phyloP scores from a whole-genome alignment of 2,888 invertebrate species.

The Acrobasis consociella region DNA sequence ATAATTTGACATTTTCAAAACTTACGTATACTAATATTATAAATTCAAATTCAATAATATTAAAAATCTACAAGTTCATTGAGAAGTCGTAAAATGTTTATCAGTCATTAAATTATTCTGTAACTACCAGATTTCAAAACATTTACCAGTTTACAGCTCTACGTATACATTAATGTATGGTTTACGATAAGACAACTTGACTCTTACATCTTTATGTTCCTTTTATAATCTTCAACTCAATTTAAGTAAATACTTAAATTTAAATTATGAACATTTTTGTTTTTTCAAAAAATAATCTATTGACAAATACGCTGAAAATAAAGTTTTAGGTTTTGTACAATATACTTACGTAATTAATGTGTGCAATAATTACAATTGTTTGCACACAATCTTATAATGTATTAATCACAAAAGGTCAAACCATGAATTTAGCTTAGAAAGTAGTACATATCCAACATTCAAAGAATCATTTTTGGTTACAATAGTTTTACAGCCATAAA shows the following conservation, averaged over 20 bases:
- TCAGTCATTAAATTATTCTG: constrained; percentile 15
- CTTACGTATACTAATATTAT: background rate
- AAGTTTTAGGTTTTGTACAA: no score
- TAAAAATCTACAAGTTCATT: constrained; percentile 5
- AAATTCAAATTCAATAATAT: background rate
- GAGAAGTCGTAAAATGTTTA: constrained; percentile 13
- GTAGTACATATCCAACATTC: no score
- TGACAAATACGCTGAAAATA: background rate
- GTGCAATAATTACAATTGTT: no score
- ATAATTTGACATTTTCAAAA: no score
- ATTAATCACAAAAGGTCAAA: no score
- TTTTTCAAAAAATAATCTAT: background rate
- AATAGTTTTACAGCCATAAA: no score
- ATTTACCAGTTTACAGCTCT: constrained; percentile 16
- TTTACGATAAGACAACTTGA: constrained; percentile 14
- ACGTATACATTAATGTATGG: constrained; percentile 11
- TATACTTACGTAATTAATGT: no score
- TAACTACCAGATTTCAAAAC: constrained; percentile 17
- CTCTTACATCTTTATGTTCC: constrained; percentile 2
- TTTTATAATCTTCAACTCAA: constrained; percentile 7
- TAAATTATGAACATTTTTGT: background rate
- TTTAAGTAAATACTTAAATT: background rate
- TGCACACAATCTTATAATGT: no score
- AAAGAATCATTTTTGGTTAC: no score
- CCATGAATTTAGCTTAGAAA: no score